Conservation (phyloP, 2,888 invertebrate genomes). For the Microplitis manilae region DNA sequence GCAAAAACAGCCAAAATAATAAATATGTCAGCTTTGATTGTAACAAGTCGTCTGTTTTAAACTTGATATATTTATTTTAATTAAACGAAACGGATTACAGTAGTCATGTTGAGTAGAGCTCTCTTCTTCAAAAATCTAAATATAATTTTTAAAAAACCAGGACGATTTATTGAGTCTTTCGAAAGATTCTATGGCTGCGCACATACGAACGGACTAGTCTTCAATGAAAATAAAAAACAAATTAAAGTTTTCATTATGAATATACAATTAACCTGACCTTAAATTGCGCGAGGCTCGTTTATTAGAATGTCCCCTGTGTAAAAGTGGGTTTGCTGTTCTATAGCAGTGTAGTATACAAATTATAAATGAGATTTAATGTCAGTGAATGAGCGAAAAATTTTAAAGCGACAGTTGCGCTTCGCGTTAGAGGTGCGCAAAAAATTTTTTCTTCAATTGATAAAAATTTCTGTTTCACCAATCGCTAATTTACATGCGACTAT, state of each 20-base stretch:
- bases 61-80: not conserved
- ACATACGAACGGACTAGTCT: not conserved
- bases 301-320: not conserved
- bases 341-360: not conserved
- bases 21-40: not conserved
- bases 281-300: not conserved
- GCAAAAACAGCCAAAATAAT: not conserved
- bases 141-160: not conserved
- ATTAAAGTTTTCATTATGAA: not conserved
- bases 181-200: not conserved
- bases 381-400: not conserved
- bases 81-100: not conserved
- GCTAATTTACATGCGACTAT: no score
- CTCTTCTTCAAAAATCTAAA: not conserved
- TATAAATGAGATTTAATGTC: not conserved
- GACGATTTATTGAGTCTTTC: not conserved
- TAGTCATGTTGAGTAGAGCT: not conserved
- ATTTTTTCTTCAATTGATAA: not conserved
- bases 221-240: not conserved
- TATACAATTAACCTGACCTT: not conserved
- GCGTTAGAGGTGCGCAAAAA: no score
- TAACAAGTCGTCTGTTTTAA: not conserved
- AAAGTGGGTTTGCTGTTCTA: not conserved
- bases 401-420: no score
- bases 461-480: no score